A percentile compares a stretch with the other conserved stretches of the same genome.
phyloP scores from a whole-genome alignment of 2,888 invertebrate species.

The Drosophila neonasuta region DNA sequence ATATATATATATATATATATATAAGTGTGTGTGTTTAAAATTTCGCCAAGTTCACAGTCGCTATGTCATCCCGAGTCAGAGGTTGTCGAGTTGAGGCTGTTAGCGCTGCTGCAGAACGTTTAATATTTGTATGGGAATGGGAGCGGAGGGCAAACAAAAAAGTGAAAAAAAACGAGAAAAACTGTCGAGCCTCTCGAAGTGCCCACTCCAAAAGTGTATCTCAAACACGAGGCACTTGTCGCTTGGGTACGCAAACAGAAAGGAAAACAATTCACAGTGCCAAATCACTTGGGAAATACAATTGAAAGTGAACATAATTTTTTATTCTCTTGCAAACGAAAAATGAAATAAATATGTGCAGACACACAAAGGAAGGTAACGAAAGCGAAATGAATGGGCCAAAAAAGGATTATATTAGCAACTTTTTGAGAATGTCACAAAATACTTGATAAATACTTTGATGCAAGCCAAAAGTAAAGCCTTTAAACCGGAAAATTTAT shows the following conservation, averaged over 20 bases:
- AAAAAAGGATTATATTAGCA: not conserved
- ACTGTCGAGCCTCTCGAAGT: conserved; percentile 18
- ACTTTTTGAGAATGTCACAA: not conserved
- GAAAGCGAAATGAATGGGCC: not conserved
- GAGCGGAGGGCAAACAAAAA: conserved; percentile 21
- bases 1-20: not conserved
- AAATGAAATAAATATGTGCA: conserved; percentile 16
- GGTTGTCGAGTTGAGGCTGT: conserved; percentile 12
- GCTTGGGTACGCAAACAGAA: conserved; percentile 24
- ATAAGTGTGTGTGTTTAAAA: conserved; percentile 1
- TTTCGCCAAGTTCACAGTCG: not conserved
- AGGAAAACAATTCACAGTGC: conserved; percentile 22
- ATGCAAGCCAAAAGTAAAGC: not conserved
- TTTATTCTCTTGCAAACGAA: conserved; percentile 1
- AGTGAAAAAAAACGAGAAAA: not conserved
- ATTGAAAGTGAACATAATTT: conserved; percentile 14
- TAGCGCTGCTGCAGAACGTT: conserved; percentile 17
- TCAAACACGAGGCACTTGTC: conserved; percentile 22
- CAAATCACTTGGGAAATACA: conserved; percentile 25
- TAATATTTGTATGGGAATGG: conserved; percentile 10
- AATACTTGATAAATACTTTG: not conserved
- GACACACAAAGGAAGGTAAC: not conserved
- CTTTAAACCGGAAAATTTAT: not conserved
- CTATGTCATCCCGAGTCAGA: not conserved
- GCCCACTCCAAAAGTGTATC: conserved; percentile 5